Evolutionary conservation across 2,888 invertebrate species (phyloP).

Genomic region (Venusia cambrica): DNA sequence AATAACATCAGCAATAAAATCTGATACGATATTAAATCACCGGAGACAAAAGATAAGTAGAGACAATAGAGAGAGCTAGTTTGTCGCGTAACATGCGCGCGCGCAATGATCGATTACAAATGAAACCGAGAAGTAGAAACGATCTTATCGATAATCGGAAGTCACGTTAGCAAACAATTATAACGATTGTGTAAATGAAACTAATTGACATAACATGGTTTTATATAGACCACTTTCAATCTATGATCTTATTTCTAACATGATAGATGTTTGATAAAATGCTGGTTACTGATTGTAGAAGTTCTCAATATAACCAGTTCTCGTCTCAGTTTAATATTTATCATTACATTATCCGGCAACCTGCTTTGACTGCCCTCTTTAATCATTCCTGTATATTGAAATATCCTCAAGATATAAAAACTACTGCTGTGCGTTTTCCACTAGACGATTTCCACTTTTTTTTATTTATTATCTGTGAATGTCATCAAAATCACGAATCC

Average conservation of each 20-base stretch:
- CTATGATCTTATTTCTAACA: not conserved
- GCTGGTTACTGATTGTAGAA: too few species aligned
- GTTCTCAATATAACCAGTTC: too few species aligned
- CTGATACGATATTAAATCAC: conserved; percentile 48
- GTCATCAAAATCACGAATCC: conserved; percentile 7
- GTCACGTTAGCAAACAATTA: conserved; percentile 27
- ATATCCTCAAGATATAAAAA: too few species aligned
- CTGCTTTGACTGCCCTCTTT: too few species aligned
- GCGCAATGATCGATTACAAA: conserved; percentile 56
- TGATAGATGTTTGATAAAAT: too few species aligned
- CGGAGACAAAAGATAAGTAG: conserved; percentile 55
- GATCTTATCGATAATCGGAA: conserved; percentile 29
- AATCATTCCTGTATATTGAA: too few species aligned
- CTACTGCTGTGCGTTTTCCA: too few species aligned
- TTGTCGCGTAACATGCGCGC: conserved; percentile 37
- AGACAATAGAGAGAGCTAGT: conserved; percentile 64
- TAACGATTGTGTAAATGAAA: conserved; percentile 13
- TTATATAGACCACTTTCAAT: conserved; percentile 1
- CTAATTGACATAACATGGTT: conserved; percentile 5
- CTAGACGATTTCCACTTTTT: too few species aligned
- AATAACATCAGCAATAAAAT: conserved; percentile 38
- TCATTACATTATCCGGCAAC: too few species aligned
- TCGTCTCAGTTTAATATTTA: too few species aligned
- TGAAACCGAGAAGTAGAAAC: conserved; percentile 36
- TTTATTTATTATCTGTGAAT: conserved; percentile 6